phyloP scores from a whole-genome alignment of 2,113 vertebrate species.

The Hystrix cristata region DNA sequence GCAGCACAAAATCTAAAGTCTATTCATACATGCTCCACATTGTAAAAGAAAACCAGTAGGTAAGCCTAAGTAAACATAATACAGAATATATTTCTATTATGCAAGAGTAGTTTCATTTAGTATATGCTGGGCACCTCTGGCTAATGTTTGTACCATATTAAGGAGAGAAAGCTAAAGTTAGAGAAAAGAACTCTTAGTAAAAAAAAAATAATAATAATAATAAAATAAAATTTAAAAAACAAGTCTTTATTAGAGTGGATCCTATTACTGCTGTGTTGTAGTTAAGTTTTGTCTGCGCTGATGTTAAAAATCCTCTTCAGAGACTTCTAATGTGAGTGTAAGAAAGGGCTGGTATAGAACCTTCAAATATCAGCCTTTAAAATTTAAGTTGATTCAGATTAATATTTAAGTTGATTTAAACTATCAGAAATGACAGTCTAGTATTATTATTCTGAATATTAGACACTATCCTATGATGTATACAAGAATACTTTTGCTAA shows the following conservation, averaged over 20 bases:
- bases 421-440: background rate
- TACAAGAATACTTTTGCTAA: slow-evolving; percentile 29
- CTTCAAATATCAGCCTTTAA: background rate
- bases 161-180: background rate
- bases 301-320: slow-evolving; percentile 22
- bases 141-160: slow-evolving; percentile 34
- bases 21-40: background rate
- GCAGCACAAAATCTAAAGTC: background rate
- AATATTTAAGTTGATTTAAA: slow-evolving; percentile 33
- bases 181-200: background rate
- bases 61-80: background rate
- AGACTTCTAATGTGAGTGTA: slow-evolving; percentile 14
- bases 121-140: background rate
- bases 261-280: background rate
- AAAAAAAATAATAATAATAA: background rate
- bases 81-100: background rate
- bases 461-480: background rate
- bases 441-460: slow-evolving; percentile 28
- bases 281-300: background rate
- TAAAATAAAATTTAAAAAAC: no score
- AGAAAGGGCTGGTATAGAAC: background rate
- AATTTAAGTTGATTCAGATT: slow-evolving; percentile 27
- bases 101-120: background rate
- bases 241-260: slow-evolving; percentile 7
- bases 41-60: background rate